Base-by-base conservation (phyloP, 2,888 invertebrate species). In the Amiota minor region DNA sequence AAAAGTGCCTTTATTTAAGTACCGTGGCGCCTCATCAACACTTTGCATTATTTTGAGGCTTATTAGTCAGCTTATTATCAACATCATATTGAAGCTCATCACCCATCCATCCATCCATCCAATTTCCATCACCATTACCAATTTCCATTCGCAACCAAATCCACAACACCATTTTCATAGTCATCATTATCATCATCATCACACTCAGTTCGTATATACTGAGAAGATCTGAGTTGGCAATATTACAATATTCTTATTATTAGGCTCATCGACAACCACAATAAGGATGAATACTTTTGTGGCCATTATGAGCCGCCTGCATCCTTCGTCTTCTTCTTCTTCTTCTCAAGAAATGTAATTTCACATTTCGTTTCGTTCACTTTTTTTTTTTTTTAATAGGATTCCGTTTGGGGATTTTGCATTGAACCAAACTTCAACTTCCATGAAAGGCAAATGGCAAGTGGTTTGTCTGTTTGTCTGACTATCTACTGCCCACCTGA, bases 41-140 rank as follows among this genome's bases (percentile, higher is more conserved):
- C n/a, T 53, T n/a, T n/a, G 53, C 53, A 35, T 75, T 75, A 79
- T 81, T 80, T 74, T 77, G 45, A 16, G 83, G 83, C 84, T 85
- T 83, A 83, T 83, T 83, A 85, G 86, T 80, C 76, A 84, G 86
- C 83, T 83, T 83, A 85, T 84, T 83, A 85, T 79, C 83, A 78
- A 75, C 71, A 77, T 75, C 73, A 64, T 46, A 70, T 53, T 23
- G 49, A 67, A 47, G 23, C n/a, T 46, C 47, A 72, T 59, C 55
- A 55, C 9, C 4, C 46, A 65, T 14, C 47, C 9, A 10, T n/a
- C n/a, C n/a, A n/a, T n/a, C n/a, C n/a, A n/a, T n/a, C n/a, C n/a
- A 14, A 65, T n/a, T 16, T 47, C 8, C 64, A 65, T 65, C 56
- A 45, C 12, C 62, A 55, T 45, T 45, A 46, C 9, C n/a, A 53